phyloP scores from a whole-genome alignment of 2,113 vertebrate species.

The Trogon surrucura region DNA sequence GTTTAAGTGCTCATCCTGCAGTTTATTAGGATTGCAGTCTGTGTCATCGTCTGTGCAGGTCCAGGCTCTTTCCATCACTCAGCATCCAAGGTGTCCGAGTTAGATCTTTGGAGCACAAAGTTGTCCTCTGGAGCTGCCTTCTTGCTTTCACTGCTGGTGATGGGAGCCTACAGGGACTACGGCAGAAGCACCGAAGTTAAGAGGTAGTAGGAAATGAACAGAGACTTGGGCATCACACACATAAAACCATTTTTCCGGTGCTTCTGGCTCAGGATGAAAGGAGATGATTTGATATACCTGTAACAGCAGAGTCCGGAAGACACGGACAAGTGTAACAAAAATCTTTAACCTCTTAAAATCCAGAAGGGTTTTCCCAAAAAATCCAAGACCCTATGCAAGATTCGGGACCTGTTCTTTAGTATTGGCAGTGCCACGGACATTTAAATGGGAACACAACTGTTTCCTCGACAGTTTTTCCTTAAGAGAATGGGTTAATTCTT shows the following conservation, averaged over 20 bases:
- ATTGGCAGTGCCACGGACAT: fast-evolving
- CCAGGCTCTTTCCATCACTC: neutral
- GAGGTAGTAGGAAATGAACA: neutral
- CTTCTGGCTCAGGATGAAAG: neutral
- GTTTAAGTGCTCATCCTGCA: neutral
- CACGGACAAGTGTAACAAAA: neutral
- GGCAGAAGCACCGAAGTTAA: neutral
- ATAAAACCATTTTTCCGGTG: neutral
- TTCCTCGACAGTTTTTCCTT: neutral
- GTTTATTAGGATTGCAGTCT: neutral
- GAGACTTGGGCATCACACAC: neutral
- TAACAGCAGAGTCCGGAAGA: neutral
- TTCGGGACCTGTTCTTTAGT: neutral
- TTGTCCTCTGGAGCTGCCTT: neutral
- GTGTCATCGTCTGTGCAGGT: fast-evolving
- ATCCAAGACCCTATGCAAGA: neutral
- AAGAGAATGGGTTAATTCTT: neutral
- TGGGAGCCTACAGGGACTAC: neutral
- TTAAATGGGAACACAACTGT: neutral
- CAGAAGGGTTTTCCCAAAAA: neutral
- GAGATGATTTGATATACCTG: fast-evolving
- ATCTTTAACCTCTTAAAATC: neutral
- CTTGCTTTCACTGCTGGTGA: neutral
- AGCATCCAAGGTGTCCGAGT: fast-evolving
- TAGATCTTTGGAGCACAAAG: fast-evolving